Evolutionary conservation across 2,113 vertebrate species (phyloP).

Genomic region (Peromyscus polionotus): DNA sequence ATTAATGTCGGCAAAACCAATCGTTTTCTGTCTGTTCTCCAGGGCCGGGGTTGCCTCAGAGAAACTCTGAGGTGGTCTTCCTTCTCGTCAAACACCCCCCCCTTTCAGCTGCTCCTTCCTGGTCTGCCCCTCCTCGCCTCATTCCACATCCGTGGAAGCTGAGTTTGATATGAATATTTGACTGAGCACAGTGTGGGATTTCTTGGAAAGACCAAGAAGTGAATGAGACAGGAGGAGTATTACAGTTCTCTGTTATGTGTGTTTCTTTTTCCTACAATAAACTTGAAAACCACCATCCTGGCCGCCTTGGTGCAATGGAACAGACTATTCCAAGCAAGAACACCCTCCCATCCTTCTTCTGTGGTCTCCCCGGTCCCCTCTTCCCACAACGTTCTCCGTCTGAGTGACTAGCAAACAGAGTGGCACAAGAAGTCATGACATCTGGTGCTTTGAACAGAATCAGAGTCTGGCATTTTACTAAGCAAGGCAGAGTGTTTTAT

Average conservation of each 20-base stretch:
- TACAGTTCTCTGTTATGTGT: background rate
- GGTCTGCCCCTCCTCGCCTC: background rate
- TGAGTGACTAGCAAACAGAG: background rate
- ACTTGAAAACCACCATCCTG: constrained; percentile 45
- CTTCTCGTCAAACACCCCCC: background rate
- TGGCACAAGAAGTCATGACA: constrained; percentile 23
- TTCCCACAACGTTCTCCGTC: constrained; percentile 40
- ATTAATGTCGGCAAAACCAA: constrained; percentile 44
- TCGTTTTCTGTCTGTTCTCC: constrained; percentile 59
- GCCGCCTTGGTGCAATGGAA: background rate
- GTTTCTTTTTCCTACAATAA: background rate
- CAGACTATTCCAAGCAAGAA: background rate
- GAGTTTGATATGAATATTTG: background rate
- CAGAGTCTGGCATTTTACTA: constrained; percentile 49
- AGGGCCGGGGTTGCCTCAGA: background rate
- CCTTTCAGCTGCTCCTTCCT: background rate
- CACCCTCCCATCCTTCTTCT: background rate
- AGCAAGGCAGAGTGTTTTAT: constrained; percentile 47
- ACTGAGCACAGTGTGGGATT: background rate
- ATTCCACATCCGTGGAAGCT: background rate
- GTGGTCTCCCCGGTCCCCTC: background rate
- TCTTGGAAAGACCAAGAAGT: background rate
- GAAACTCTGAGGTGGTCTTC: constrained; percentile 48
- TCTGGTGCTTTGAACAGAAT: constrained; percentile 46
- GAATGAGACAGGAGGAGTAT: background rate